phyloP scores from a whole-genome alignment of 2,888 invertebrate genomes.

The Spisula subtruncata region DNA sequence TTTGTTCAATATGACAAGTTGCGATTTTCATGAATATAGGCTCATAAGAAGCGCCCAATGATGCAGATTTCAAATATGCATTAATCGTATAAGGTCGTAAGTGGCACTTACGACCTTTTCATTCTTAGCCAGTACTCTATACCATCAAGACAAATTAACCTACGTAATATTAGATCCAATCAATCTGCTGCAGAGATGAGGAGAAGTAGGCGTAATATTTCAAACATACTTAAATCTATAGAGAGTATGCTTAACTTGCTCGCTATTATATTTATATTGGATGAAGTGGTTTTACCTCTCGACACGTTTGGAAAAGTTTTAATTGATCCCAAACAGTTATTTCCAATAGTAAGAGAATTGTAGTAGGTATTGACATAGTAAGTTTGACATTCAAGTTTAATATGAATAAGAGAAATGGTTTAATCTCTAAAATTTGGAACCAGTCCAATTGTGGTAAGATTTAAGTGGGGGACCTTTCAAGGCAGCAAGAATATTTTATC shows the following conservation, averaged over 20 bases:
- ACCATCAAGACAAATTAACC: neutral
- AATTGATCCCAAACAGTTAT: constrained; percentile 23
- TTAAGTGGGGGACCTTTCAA: constrained; percentile 8
- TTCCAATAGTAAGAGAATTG: constrained; percentile 21
- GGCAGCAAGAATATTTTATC: neutral
- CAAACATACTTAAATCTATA: neutral
- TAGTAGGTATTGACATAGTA: constrained; percentile 38
- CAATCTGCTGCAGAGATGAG: neutral
- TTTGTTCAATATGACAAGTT: no score
- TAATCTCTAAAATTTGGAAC: constrained; percentile 41
- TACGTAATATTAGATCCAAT: neutral
- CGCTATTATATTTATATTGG: neutral
- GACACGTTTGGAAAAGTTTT: neutral
- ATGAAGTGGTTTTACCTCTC: neutral
- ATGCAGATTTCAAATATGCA: no score
- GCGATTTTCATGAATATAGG: no score
- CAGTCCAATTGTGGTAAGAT: constrained; percentile 15
- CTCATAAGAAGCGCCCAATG: no score
- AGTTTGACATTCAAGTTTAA: constrained; percentile 31
- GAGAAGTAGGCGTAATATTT: neutral
- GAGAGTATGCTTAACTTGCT: neutral
- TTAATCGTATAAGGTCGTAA: no score
- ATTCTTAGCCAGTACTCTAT: no score
- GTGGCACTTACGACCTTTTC: no score
- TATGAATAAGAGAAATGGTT: constrained; percentile 33